Base-by-base conservation (phyloP, 2,797 vertebrate genomes). In the Diplodus puntazzo region DNA sequence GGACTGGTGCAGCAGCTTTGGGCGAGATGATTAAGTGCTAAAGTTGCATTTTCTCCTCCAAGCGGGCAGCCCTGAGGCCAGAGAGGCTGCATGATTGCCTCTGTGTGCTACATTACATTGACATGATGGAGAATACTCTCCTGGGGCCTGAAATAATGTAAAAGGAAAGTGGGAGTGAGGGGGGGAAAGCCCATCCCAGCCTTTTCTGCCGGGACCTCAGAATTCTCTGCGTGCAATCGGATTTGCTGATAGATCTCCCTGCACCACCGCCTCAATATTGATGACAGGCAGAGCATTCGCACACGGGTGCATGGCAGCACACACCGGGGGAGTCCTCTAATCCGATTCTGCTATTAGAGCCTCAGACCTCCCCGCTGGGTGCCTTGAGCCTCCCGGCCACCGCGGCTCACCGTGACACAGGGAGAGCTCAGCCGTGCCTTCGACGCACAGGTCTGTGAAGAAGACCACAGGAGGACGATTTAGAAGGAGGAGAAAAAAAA, bases 71-170 rank as follows among this genome's bases (percentile, higher is more conserved):
- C 92, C 75, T 4, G 77, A 89, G 91, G 93, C 89, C 87, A 69
- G 73, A 89, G 87, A 87, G 81, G 87, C 89, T 87, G 91, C 90
- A 90, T 94, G 94, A 95, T 95, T 94, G 91, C 92, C 89, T 94
- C 90, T 89, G 91, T 93, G 92, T 92, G 93, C 92, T 93, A 93
- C 92, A 94, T 95, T 94, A 94, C 91, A 85, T 89, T 90, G 92
- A 93, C 93, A 94, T 93, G 92, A 95, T 94, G 88, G 93, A 93
- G 92, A 93, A 91, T 92, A 87, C 91, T 94, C 94, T 94, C 93
- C 93, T 79, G 92, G 92, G 94, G 92, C 87, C 89, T 78, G 80
- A 92, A 92, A 95, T 95, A 94, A 94, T 94, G 92, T 94, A 93
- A 92, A 92, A 92, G 82, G 89, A 92, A 92, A 93, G 87, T 82